phyloP scores from a whole-genome alignment of 2,797 vertebrate species.

The Rhynchonycteris naso region DNA sequence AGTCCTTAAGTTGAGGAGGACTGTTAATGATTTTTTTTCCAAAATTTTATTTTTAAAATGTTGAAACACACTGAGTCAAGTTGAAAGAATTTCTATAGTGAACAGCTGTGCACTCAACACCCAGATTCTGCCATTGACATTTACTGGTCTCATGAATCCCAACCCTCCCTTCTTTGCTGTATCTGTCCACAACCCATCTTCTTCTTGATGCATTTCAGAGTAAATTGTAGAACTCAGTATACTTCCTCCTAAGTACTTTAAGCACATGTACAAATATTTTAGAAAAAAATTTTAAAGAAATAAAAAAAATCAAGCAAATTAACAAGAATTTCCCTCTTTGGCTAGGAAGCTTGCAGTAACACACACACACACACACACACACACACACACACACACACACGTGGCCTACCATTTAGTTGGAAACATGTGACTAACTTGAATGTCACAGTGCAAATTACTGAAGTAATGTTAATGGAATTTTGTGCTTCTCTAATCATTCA shows the following conservation, averaged over 20 bases:
- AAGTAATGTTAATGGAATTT: conserved; percentile 32
- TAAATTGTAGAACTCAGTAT: not conserved
- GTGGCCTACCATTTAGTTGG: not conserved
- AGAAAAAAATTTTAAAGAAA: not conserved
- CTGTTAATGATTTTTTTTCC: not conserved
- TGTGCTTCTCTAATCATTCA: not conserved
- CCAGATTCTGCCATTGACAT: not conserved
- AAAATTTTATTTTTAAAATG: not conserved
- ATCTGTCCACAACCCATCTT: not conserved
- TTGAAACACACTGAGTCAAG: not conserved
- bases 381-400: not conserved
- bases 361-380: not conserved
- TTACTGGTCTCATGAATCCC: not conserved
- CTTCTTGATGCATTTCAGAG: not conserved
- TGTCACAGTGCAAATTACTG: not conserved
- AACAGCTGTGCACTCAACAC: not conserved
- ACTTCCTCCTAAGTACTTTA: not conserved
- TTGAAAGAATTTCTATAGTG: not conserved
- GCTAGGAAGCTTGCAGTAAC: not conserved
- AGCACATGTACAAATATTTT: not conserved
- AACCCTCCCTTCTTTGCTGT: not conserved
- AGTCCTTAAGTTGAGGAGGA: not conserved
- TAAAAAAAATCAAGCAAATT: not conserved
- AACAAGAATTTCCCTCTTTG: not conserved
- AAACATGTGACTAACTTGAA: conserved; percentile 16